Conservation (phyloP, 2,888 invertebrate genomes). For the Drosophila kokeensis region DNA sequence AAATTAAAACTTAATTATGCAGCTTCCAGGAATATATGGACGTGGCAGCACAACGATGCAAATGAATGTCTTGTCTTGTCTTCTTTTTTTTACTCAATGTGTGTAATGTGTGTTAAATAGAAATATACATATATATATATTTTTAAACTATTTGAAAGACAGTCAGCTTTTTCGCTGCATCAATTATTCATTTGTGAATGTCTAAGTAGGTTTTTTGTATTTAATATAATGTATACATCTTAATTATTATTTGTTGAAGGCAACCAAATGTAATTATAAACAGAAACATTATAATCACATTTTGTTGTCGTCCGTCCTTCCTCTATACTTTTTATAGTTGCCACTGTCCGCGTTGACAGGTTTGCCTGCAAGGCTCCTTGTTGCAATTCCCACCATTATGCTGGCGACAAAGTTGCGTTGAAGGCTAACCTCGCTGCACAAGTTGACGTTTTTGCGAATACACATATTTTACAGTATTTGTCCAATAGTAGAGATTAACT, state of each 20-base stretch:
- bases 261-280: background rate
- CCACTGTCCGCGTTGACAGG: background rate
- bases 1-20: slow-evolving; percentile 72
- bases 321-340: background rate
- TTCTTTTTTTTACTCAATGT: background rate
- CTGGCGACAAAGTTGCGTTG: no score
- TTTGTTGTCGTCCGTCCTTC: background rate
- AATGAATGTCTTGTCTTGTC: background rate
- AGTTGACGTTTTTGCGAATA: background rate
- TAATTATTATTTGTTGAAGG: background rate
- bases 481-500: background rate
- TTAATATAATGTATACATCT: background rate
- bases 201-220: background rate
- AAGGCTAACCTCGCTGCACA: background rate
- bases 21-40: slow-evolving; percentile 11
- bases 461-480: background rate
- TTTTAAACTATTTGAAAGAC: background rate
- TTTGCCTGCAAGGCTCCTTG: background rate
- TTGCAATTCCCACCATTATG: background rate
- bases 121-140: no score
- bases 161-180: background rate
- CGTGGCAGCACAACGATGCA: background rate
- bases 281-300: background rate
- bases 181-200: background rate
- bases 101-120: background rate